Evolutionary conservation across 1,140 invertebrate species (phyloP), one percentile per base, ranked within the genome.

Genomic region (Cephus cinctus): DNA sequence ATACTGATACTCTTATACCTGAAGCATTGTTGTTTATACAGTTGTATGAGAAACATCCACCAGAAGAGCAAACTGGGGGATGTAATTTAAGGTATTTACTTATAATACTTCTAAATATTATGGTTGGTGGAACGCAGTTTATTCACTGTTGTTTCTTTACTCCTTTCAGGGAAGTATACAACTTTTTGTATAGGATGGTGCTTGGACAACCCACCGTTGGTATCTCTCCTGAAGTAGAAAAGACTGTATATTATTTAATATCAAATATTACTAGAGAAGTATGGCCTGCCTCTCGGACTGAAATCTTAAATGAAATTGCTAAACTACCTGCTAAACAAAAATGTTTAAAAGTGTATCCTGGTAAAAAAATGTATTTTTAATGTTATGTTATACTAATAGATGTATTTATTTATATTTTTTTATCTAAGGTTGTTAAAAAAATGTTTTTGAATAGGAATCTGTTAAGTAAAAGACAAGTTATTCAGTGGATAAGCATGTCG

Each of bases 21-120:
- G 18, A 64, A 52, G 58, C 55, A n/a, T 47, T 67, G 21, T 27
- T 57, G 9, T 55, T 60, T 36, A 65, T 67, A 22, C 16, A 27
- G 16, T 45, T 57, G 12, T 65, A 57, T 12, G 64, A 67, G 35
- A 20, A 55, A 2, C 51, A 56, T 43, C 52, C 56, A 35, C n/a
- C 44, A 2, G 36, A 56, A 2, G 22, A 40, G n/a, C 32, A 63
- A 20, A 20, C 36, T 25, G 44, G 9, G 15, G 54, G 56, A 5
- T 61, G 47, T 25, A 40, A 67, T 25, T 39, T 61, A 0, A 65
- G 27, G 18, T 43, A 5, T 35, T 16, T 32, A 39, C 19, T 43
- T 41, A 41, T 27, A 41, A 9, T 2, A 30, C 9, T 20, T 9
- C 18, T 25, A 44, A n/a, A n/a, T n/a, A n/a, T n/a, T n/a, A n/a